Percentiles rank a stretch among this genome's conserved stretches.
Evolutionary conservation across 2,113 vertebrate genomes (phyloP).

Genomic region (Arenaria interpres): DNA sequence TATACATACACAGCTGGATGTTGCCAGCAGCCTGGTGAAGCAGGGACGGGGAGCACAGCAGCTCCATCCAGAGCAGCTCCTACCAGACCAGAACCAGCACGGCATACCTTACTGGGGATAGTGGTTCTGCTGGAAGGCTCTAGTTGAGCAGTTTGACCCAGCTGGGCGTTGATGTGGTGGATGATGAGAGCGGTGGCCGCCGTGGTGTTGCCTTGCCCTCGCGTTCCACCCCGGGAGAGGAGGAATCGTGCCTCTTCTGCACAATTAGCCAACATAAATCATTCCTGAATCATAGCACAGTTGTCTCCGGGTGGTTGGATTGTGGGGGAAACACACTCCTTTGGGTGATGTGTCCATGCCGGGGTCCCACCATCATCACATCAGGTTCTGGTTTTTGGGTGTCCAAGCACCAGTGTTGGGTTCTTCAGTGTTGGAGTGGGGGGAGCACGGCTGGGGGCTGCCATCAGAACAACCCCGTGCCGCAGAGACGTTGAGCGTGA

Average conservation of each 20-base stretch:
- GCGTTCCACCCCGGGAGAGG: too few species aligned
- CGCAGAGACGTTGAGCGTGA: too few species aligned
- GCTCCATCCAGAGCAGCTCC: not conserved
- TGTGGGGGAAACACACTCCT: not conserved
- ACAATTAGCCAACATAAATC: fast-evolving
- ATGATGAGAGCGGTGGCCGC: too few species aligned
- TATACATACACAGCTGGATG: not conserved
- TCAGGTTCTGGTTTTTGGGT: too few species aligned
- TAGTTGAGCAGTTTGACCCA: fast-evolving
- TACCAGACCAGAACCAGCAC: not conserved
- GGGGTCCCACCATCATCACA: not conserved
- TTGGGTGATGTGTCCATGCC: fast-evolving
- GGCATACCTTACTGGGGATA: not conserved
- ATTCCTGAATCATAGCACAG: fast-evolving
- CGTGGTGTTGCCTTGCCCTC: too few species aligned
- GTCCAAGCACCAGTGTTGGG: too few species aligned
- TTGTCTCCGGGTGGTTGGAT: not conserved
- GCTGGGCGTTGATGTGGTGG: fast-evolving
- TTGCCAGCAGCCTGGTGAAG: not conserved
- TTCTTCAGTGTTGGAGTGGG: too few species aligned
- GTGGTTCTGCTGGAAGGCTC: not conserved
- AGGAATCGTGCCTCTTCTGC: not conserved
- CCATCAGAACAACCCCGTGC: too few species aligned
- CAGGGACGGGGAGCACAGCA: not conserved
- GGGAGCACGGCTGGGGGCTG: too few species aligned